These are phyloP conservation scores for Linepithema humile DNA, from an alignment of 1,140 invertebrate species.

Conservation along the genomic window DNA sequence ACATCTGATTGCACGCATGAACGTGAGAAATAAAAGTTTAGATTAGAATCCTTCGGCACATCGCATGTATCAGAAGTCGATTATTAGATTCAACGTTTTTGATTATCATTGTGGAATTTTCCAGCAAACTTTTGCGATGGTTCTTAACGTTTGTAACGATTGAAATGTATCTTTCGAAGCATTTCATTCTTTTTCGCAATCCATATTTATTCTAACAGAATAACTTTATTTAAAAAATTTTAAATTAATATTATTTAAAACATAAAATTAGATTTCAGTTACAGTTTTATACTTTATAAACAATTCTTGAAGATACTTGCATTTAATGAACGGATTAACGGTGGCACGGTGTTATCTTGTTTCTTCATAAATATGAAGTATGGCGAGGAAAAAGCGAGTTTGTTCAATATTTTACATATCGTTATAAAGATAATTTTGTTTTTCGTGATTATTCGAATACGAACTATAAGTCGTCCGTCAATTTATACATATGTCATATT, in stretches of 20 bases:
- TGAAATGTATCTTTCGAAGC: background rate
- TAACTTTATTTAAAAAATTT: conserved; percentile 75
- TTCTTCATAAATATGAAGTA: background rate
- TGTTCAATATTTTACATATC: background rate
- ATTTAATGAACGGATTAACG: background rate
- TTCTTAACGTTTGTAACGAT: background rate
- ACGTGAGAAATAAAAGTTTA: background rate
- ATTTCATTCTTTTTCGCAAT: background rate
- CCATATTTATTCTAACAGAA: conserved; percentile 62
- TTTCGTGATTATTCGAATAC: background rate
- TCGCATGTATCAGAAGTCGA: background rate
- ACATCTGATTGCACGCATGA: background rate
- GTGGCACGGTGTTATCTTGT: background rate
- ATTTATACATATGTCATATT: background rate
- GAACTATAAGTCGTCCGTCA: background rate
- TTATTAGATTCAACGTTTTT: background rate
- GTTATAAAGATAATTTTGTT: conserved; percentile 11
- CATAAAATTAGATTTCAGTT: background rate
- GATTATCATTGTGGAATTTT: background rate
- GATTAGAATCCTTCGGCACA: background rate
- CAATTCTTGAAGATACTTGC: background rate
- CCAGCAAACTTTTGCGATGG: background rate
- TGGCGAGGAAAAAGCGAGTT: background rate
- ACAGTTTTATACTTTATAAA: background rate
- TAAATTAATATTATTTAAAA: background rate